phyloP scores from a whole-genome alignment of 2,113 vertebrate species.

The Poeciliopsis prolifica region DNA sequence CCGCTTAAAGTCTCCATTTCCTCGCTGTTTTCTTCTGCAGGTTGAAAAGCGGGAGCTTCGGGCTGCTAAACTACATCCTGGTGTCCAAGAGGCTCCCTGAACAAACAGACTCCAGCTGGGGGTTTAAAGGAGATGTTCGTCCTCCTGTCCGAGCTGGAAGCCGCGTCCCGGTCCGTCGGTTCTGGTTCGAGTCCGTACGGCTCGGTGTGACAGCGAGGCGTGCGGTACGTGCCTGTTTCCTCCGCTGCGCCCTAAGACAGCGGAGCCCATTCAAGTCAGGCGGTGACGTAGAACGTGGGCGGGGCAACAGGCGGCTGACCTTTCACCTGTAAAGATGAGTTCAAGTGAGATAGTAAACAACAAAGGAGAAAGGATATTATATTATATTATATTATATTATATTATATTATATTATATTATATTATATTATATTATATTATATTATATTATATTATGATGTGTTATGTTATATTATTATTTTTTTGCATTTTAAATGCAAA shows the following conservation, averaged over 20 bases:
- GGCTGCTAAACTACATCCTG: neutral
- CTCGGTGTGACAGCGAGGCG: neutral
- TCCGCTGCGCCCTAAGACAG: slow-evolving; percentile 8
- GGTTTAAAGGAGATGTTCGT: neutral
- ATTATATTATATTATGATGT: no score
- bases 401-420: neutral
- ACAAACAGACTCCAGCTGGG: neutral
- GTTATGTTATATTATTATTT: no score
- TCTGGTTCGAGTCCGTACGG: neutral
- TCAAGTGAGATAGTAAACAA: neutral
- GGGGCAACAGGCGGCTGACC: slow-evolving; percentile 8
- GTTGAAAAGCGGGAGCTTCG: neutral
- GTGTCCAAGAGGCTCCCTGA: neutral
- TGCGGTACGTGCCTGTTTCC: neutral
- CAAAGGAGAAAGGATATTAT: neutral
- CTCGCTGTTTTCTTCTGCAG: neutral
- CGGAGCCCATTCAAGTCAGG: slow-evolving; percentile 53
- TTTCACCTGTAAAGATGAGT: slow-evolving; percentile 17
- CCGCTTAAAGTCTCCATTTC: slow-evolving; percentile 62
- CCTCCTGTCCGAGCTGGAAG: neutral
- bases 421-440: no score
- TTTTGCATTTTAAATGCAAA: no score
- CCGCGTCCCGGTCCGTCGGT: neutral
- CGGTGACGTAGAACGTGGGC: slow-evolving; percentile 47
- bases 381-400: neutral